These are phyloP conservation scores for Gila robusta DNA, from an alignment of 2,797 vertebrate genomes.

Conservation along the genomic window DNA sequence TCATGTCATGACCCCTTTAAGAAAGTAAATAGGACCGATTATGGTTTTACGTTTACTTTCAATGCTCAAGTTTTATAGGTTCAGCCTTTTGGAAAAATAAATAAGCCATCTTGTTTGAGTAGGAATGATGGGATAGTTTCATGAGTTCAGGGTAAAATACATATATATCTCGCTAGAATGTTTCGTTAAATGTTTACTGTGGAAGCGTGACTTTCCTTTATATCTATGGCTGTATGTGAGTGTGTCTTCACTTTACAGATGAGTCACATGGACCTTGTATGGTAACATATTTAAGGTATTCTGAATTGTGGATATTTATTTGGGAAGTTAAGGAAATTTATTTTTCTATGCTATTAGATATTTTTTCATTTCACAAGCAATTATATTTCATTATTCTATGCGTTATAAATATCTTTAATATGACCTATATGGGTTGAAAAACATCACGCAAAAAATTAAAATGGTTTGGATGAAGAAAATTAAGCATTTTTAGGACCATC, in stretches of 20 bases:
- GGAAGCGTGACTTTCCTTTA: conserved; percentile 20
- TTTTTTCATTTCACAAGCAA: conserved; percentile 67
- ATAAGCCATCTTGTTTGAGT: conserved; percentile 64
- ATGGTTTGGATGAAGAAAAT: background rate
- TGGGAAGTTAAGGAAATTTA: conserved; percentile 68
- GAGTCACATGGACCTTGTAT: conserved; percentile 55
- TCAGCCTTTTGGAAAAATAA: conserved; percentile 60
- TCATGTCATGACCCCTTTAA: background rate
- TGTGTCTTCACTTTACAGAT: conserved; percentile 14
- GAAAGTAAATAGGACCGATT: background rate
- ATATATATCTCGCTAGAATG: background rate
- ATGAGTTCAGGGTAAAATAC: conserved; percentile 19
- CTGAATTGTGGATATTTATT: conserved; percentile 71
- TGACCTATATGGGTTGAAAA: background rate
- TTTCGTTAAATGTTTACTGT: conserved; percentile 13
- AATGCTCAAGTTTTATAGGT: conserved; percentile 51
- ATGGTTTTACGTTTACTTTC: background rate
- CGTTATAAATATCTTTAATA: background rate
- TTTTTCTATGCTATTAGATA: conserved; percentile 79
- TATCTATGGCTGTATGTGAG: background rate
- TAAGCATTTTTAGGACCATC: background rate
- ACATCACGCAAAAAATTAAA: background rate
- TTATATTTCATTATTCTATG: conserved; percentile 33
- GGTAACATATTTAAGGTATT: conserved; percentile 60
- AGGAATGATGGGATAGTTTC: background rate